These are phyloP conservation scores for Zonitis immaculata DNA, from an alignment of 2,888 invertebrate genomes.

Conservation along the genomic window DNA sequence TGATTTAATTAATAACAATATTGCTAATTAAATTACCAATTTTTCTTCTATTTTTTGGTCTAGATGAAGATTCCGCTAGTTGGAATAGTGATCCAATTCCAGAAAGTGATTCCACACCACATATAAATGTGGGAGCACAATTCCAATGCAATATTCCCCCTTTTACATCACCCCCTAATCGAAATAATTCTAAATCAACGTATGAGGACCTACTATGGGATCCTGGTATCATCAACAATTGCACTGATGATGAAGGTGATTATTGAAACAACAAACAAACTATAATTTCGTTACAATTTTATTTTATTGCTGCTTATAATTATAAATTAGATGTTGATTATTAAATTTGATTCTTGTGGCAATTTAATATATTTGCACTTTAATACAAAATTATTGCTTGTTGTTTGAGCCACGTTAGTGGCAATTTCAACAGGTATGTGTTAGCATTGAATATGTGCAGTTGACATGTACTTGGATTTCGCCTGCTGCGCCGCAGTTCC, in stretches of 20 bases:
- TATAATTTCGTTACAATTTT: background rate
- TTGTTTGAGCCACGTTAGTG: constrained; percentile 34
- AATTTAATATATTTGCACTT: constrained; percentile 1
- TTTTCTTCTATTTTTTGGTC: constrained; percentile 7
- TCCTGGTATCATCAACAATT: constrained; percentile 71
- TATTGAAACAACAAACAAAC: too few relatives aligned
- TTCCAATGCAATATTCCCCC: constrained; percentile 80
- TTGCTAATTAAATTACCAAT: constrained; percentile 1
- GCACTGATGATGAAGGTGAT: constrained; percentile 71
- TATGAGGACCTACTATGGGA: constrained; percentile 80
- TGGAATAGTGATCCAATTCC: constrained; percentile 47
- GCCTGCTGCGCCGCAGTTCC: constrained; percentile 94
- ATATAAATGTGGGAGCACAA: constrained; percentile 82
- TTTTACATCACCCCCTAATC: constrained; percentile 45
- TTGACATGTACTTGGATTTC: constrained; percentile 91
- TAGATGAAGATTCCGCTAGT: constrained; percentile 38
- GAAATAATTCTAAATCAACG: constrained; percentile 53
- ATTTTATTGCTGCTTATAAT: background rate
- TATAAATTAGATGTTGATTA: too few relatives aligned
- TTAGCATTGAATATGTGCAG: constrained; percentile 51
- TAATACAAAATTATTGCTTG: constrained; percentile 23
- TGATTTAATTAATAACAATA: constrained; percentile 10
- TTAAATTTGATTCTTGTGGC: too few relatives aligned
- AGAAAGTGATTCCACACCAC: constrained; percentile 59
- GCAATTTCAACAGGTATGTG: constrained; percentile 35